A percentile compares a stretch with the other conserved stretches of the same genome.
phyloP scores from a whole-genome alignment of 2,113 vertebrate genomes.

The Archocentrus centrarchus region DNA sequence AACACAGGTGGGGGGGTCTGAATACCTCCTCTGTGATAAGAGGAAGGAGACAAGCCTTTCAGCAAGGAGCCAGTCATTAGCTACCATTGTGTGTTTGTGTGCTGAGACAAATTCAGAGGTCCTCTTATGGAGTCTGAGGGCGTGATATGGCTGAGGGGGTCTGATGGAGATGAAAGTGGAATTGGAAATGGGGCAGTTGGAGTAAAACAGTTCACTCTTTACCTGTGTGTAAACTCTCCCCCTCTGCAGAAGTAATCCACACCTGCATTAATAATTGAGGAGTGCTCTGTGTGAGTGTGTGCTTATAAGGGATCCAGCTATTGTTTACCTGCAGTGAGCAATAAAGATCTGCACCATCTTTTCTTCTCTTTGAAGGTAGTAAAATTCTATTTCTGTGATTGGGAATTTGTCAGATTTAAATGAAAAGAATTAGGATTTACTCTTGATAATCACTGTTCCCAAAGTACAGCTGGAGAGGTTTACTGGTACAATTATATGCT shows the following conservation, averaged over 20 bases:
- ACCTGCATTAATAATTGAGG: conserved; percentile 75
- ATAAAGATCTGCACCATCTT: conserved; percentile 42
- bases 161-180: conserved; percentile 56
- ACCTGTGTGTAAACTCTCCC: conserved; percentile 67
- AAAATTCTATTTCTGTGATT: conserved; percentile 20
- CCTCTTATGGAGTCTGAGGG: conserved; percentile 27
- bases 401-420: conserved; percentile 24
- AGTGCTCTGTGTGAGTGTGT: conserved; percentile 26
- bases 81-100: conserved; percentile 43
- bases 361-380: conserved; percentile 22
- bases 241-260: conserved; percentile 69
- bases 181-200: conserved; percentile 57
- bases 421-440: conserved; percentile 41
- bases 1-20: conserved; percentile 33
- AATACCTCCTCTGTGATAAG: conserved; percentile 64
- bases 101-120: conserved; percentile 38
- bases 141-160: conserved; percentile 42
- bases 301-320: conserved; percentile 25
- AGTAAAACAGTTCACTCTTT: conserved; percentile 63
- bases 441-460: conserved; percentile 32
- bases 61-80: conserved; percentile 51
- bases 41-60: conserved; percentile 39
- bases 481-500: conserved; percentile 2
- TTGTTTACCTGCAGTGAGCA: conserved; percentile 51
- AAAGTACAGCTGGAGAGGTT: conserved; percentile 28